Evolutionary conservation across 2,888 invertebrate genomes (phyloP), one percentile per base, ranked within the genome.

Genomic region (Agrotis ipsilon): DNA sequence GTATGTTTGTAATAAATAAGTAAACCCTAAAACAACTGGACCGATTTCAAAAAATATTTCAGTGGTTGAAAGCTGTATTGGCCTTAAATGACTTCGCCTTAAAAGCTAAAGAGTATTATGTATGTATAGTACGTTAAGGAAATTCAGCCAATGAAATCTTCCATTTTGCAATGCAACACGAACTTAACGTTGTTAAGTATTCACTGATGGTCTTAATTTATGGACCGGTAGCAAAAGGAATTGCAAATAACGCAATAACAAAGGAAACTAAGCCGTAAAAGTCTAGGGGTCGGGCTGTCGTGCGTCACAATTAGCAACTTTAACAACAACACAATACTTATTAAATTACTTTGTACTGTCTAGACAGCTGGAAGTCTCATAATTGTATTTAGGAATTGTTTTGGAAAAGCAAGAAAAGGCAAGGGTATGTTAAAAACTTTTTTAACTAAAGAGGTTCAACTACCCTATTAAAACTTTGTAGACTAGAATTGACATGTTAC

Each of bases 191-290:
- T 62, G 64, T 68, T 73, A 67, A 46, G 49, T 45, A 39, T 62
- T 16, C 24, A 24, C 58, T 39, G 39, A 39, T 39, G 39, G 65
- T 59, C 51, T 67, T 19, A 72, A 80, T 79, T 81, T 75, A 82
- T 62, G 49, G 27, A 54, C 49, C 51, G 49, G 62, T 65, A 57
- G 43, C 32, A 62, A 68, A 74, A 74, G 55, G 59, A 77, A 77
- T 69, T 72, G 70, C 59, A 71, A 72, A 74, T 71, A 75, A 72
- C 61, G 52, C 58, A 32, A 24, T 65, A 80, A 66, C 66, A 71
- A 65, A 60, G 60, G 54, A 55, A 66, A 68, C 59, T 61, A 68
- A 66, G 43, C 55, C 18, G 57, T 58, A 72, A 80, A 68, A 55
- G 61, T 45, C 48, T 55, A 32, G 59, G 19, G 71, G 52, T 69